A percentile compares a stretch with the other conserved stretches of the same genome.
phyloP scores from a whole-genome alignment of 2,888 invertebrate species.

The Lithophane semibrunnea region DNA sequence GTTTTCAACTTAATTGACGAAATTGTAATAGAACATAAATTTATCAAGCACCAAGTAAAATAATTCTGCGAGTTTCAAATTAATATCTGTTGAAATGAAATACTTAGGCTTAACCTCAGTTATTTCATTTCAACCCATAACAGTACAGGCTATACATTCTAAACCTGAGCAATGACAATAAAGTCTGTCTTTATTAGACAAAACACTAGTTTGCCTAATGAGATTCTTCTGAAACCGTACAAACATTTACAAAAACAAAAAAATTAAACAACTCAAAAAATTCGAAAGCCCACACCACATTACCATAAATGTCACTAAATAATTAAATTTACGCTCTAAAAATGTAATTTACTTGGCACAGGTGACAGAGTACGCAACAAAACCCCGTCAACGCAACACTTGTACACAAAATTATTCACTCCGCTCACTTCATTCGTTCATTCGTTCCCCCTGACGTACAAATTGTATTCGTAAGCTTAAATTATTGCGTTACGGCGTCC shows the following conservation, averaged over 20 bases:
- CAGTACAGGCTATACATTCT: neutral
- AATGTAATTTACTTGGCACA: slow-evolving; percentile 65
- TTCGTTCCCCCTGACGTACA: slow-evolving; percentile 80
- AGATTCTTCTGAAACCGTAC: slow-evolving; percentile 11
- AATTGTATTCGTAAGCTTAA: slow-evolving; percentile 85
- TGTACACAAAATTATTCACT: slow-evolving; percentile 81
- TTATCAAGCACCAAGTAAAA: slow-evolving; percentile 2
- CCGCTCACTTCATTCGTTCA: slow-evolving; percentile 82
- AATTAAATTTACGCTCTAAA: slow-evolving; percentile 65
- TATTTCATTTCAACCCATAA: slow-evolving; percentile 16
- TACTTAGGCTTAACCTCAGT: slow-evolving; percentile 3
- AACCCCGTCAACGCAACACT: slow-evolving; percentile 72
- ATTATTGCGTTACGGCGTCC: slow-evolving; percentile 78
- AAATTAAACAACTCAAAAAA: neutral
- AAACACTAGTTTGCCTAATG: slow-evolving; percentile 17
- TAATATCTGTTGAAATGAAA: slow-evolving; percentile 24
- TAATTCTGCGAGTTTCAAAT: slow-evolving; percentile 5
- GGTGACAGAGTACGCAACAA: slow-evolving; percentile 66
- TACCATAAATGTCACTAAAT: slow-evolving; percentile 59
- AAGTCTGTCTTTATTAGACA: slow-evolving; percentile 15
- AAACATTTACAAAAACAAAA: slow-evolving; percentile 2
- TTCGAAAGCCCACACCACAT: slow-evolving; percentile 28
- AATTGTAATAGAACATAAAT: neutral
- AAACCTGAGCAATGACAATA: slow-evolving; percentile 7
- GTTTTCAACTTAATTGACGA: neutral